These are phyloP conservation scores for Pyrrhia umbra DNA, from an alignment of 2,888 invertebrate species.

Conservation along the genomic window DNA sequence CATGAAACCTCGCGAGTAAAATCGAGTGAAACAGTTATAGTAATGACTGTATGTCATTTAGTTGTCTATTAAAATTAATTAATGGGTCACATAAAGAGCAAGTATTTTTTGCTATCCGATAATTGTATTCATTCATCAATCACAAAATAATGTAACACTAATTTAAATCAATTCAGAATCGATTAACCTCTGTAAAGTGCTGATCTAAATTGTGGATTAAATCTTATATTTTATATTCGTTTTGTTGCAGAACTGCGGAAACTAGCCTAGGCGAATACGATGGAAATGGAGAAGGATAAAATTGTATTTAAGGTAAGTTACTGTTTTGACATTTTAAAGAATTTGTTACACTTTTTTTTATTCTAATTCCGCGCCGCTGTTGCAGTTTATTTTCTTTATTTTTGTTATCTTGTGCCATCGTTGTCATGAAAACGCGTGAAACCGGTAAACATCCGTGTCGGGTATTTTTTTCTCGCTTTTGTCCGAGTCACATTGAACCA, in stretches of 20 bases:
- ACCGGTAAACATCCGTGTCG: slow-evolving; percentile 58
- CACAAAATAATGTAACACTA: background rate
- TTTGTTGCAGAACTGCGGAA: slow-evolving; percentile 58
- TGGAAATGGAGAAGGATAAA: slow-evolving; percentile 84
- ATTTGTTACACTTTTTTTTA: slow-evolving; percentile 15
- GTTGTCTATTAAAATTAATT: slow-evolving; percentile 1
- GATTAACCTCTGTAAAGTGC: background rate
- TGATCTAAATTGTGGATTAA: background rate
- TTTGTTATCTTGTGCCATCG: slow-evolving; percentile 28
- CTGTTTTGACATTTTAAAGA: background rate
- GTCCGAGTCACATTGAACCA: slow-evolving; percentile 32
- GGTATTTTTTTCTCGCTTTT: slow-evolving; percentile 37
- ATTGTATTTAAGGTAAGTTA: slow-evolving; percentile 85
- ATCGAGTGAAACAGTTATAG: too few species aligned
- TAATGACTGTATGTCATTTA: too few species aligned
- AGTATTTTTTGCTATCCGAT: background rate
- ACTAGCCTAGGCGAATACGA: slow-evolving; percentile 28
- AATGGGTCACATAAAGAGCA: background rate
- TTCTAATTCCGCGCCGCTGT: slow-evolving; percentile 18
- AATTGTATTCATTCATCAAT: background rate
- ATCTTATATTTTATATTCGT: background rate
- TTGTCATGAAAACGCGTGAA: slow-evolving; percentile 33
- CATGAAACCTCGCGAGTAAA: too few species aligned
- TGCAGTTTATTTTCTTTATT: slow-evolving; percentile 19
- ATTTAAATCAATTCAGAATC: background rate